phyloP scores from a whole-genome alignment of 2,888 invertebrate species.

The Stomorhina lunata region DNA sequence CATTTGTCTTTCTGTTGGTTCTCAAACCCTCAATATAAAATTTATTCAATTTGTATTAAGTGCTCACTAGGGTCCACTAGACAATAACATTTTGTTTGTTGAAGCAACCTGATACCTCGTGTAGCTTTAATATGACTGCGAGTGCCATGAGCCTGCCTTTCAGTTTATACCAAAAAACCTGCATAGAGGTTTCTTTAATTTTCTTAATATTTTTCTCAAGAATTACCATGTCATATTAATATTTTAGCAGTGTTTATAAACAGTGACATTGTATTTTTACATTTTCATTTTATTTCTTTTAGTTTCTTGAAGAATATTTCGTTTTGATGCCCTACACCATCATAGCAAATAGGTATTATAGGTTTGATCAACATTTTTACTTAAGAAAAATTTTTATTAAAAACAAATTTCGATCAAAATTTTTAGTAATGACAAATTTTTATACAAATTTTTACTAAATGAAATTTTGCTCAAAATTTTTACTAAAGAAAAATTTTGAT shows the following conservation, averaged over 20 bases:
- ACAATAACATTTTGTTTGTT: neutral
- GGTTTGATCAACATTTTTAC: too few species aligned
- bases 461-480: too few species aligned
- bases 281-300: conserved; percentile 21
- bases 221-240: conserved; percentile 65
- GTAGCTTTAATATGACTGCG: neutral
- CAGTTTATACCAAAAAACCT: conserved; percentile 8
- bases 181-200: conserved; percentile 45
- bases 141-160: conserved; percentile 18
- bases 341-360: too few species aligned
- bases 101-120: neutral
- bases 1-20: conserved; percentile 28
- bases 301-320: neutral
- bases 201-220: conserved; percentile 60
- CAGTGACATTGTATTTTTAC: conserved; percentile 49
- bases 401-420: too few species aligned
- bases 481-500: too few species aligned
- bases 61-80: conserved; percentile 16
- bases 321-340: too few species aligned
- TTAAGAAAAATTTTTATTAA: too few species aligned
- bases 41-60: neutral
- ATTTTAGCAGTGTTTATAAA: conserved; percentile 55
- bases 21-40: conserved; percentile 29
- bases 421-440: too few species aligned
- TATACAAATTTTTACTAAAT: too few species aligned